phyloP scores from a whole-genome alignment of 2,888 invertebrate species.

The Mythimna lalbum region DNA sequence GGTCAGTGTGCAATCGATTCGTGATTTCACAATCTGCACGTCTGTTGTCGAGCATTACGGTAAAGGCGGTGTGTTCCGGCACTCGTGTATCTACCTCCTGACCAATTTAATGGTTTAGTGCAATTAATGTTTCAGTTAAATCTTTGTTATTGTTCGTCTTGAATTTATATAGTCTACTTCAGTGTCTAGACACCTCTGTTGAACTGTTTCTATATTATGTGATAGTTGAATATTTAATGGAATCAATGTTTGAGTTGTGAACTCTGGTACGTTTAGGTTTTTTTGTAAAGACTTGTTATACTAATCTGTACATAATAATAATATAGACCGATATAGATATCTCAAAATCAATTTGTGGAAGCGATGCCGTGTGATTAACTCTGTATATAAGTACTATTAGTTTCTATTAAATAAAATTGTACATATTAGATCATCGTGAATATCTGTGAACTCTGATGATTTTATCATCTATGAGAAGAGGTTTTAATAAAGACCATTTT shows the following conservation, averaged over 20 bases:
- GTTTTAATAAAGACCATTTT: slow-evolving; percentile 87
- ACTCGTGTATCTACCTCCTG: slow-evolving; percentile 69
- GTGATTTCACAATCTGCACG: slow-evolving; percentile 12
- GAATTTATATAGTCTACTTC: slow-evolving; percentile 61
- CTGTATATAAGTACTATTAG: slow-evolving; percentile 66
- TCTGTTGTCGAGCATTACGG: neutral
- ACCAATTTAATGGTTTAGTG: slow-evolving; percentile 69
- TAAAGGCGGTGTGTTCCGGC: slow-evolving; percentile 46
- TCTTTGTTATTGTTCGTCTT: slow-evolving; percentile 50
- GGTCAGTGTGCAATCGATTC: slow-evolving; percentile 29
- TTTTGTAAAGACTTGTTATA: slow-evolving; percentile 57
- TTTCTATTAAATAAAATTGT: slow-evolving; percentile 73
- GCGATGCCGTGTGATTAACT: slow-evolving; percentile 50
- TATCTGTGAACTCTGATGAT: slow-evolving; percentile 81
- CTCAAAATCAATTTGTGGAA: slow-evolving; percentile 56
- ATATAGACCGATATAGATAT: slow-evolving; percentile 53
- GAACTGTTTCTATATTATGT: slow-evolving; percentile 61
- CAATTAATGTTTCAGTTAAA: slow-evolving; percentile 51
- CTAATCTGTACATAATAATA: slow-evolving; percentile 48
- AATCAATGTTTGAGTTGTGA: slow-evolving; percentile 62
- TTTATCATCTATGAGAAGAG: slow-evolving; percentile 73
- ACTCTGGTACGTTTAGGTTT: slow-evolving; percentile 55
- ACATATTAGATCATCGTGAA: slow-evolving; percentile 81
- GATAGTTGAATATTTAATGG: slow-evolving; percentile 62
- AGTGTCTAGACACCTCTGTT: slow-evolving; percentile 58